These are phyloP conservation scores for Cataglyphis albicans DNA, from an alignment of 2,888 invertebrate genomes.

Conservation along the genomic window DNA sequence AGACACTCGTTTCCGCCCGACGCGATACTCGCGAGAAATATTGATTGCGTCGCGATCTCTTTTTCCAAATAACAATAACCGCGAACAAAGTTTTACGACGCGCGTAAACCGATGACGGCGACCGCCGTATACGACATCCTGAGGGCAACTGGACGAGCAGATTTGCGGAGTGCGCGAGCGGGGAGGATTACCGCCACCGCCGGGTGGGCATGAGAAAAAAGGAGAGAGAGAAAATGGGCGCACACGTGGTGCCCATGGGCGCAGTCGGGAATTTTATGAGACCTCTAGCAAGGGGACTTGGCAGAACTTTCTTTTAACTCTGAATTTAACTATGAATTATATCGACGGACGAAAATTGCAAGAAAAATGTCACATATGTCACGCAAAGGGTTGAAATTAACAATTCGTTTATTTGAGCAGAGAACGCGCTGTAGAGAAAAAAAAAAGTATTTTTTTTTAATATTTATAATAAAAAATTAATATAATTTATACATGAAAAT, in stretches of 20 bases:
- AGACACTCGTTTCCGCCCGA: conserved; percentile 69
- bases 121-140: conserved; percentile 43
- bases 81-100: background rate
- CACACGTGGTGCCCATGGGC: conserved; percentile 35
- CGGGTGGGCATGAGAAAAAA: conserved; percentile 43
- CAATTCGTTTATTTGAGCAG: background rate
- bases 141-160: conserved; percentile 69
- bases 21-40: conserved; percentile 61
- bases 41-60: background rate
- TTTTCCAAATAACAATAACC: conserved; percentile 5
- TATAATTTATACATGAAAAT: too few species aligned
- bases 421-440: background rate
- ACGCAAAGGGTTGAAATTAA: background rate
- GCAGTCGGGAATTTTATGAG: background rate
- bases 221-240: conserved; percentile 45
- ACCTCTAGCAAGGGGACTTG: background rate
- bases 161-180: conserved; percentile 58
- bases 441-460: background rate
- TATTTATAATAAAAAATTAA: background rate
- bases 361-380: background rate
- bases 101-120: background rate
- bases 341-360: background rate
- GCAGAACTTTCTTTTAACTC: conserved; percentile 2
- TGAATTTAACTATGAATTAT: background rate
- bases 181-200: conserved; percentile 49